Evolutionary conservation across 2,797 vertebrate species (phyloP), one percentile per base, ranked within the genome.

Genomic region (Spondyliosoma cantharus): DNA sequence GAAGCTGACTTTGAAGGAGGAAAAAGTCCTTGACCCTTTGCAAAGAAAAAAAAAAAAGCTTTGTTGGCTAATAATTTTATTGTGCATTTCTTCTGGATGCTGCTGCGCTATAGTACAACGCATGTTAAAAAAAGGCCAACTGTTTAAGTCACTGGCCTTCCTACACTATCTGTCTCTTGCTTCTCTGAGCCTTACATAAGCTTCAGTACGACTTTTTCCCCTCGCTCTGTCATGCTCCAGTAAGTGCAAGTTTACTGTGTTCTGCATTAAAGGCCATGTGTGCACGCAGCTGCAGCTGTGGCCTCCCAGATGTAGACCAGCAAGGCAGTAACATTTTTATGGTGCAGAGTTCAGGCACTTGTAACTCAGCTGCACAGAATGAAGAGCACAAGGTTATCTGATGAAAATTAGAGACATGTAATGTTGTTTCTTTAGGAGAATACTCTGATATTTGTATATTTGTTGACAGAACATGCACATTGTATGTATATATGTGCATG

Each of bases 201-300:
- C 83, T 74, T 78, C 64, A 74, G 77, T 87, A 86, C 76, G 69
- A 76, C 84, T 69, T 56, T 74, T 71, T 27, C 5, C 37, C 22
- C 27, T 45, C 54, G 61, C 48, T 76, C 81, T 74, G 91, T 91
- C 89, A 92, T 87, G 91, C 90, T 90, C 81, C 87, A 85, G 83
- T 90, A 84, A 94, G 89, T 93, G 81, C 85, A 88, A 87, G 87
- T 91, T 92, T 87, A 85, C 87, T 80, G 89, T 84, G 81, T 77
- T 89, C 75, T 88, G 87, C 87, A 69, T 90, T 90, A 81, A 90
- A 91, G 80, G 85, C 87, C 86, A 83, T 87, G 78, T 87, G 90
- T 91, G 86, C 85, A 59, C 42, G 27, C 87, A 89, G 87, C 86
- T 93, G 91, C 88, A 85, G 87, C 86, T 92, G 88, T 42, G 88